Percentiles rank a stretch among this genome's conserved stretches.
phyloP scores from a whole-genome alignment of 2,888 invertebrate species.

The Argyresthia albistria region DNA sequence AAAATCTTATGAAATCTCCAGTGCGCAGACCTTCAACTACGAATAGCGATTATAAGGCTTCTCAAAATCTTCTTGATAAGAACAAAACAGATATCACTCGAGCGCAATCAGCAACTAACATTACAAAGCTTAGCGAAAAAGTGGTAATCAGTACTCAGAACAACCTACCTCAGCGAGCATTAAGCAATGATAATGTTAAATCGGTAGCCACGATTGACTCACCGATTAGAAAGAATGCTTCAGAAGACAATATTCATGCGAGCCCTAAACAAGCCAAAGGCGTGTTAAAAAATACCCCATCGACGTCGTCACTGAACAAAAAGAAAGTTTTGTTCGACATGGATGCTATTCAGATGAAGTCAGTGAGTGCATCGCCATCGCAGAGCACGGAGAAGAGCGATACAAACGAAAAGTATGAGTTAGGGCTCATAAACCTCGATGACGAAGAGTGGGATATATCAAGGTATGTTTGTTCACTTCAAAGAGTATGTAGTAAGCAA shows the following conservation, averaged over 20 bases:
- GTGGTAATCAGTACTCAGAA: not conserved
- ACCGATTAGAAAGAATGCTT: conserved; percentile 18
- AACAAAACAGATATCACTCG: not conserved
- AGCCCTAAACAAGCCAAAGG: conserved; percentile 58
- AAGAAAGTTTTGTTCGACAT: conserved; percentile 78
- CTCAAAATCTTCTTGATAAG: not conserved
- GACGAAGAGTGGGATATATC: conserved; percentile 69
- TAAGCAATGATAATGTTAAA: not conserved
- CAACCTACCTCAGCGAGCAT: not conserved
- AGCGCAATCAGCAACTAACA: conserved; percentile 33
- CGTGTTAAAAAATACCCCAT: conserved; percentile 72
- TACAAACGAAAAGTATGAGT: conserved; percentile 43
- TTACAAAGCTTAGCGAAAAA: conserved; percentile 9
- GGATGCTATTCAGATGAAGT: conserved; percentile 69
- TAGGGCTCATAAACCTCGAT: conserved; percentile 51
- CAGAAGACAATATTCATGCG: conserved; percentile 30
- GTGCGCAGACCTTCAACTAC: conserved; percentile 42
- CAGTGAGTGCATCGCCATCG: conserved; percentile 64
- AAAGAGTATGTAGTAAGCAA: not conserved
- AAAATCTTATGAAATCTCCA: conserved; percentile 48
- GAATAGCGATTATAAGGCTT: conserved; percentile 22
- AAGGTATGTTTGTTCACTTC: conserved; percentile 35
- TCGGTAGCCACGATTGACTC: not conserved
- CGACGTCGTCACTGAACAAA: conserved; percentile 68
- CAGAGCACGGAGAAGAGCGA: conserved; percentile 59